A percentile compares a stretch with the other conserved stretches of the same genome.
These are phyloP conservation scores for Rhincodon typus DNA, from an alignment of 2,797 vertebrate genomes.

Conservation along the genomic window DNA sequence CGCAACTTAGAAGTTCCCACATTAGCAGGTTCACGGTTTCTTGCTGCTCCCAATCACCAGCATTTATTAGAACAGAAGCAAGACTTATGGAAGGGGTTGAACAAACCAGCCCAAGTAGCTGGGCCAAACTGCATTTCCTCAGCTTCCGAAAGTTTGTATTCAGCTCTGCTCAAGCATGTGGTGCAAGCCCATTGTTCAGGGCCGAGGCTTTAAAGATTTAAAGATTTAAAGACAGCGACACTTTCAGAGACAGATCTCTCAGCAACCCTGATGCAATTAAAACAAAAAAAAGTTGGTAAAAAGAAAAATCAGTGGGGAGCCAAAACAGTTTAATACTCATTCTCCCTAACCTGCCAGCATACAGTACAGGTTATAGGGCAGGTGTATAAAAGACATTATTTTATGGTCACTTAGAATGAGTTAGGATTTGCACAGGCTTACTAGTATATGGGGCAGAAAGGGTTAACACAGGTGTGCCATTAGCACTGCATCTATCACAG, in stretches of 20 bases:
- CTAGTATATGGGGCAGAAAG: no score
- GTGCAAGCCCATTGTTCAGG: background rate
- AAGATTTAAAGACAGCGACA: background rate
- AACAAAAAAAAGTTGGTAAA: no score
- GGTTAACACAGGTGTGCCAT: no score
- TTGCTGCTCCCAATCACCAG: background rate
- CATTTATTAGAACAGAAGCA: background rate
- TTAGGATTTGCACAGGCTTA: background rate
- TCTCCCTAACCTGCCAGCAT: background rate
- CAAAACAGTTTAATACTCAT: background rate
- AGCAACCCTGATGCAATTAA: background rate
- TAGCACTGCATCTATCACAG: no score
- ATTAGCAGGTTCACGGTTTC: background rate
- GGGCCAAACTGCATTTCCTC: background rate
- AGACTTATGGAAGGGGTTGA: no score
- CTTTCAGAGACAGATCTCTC: background rate
- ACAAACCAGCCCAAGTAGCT: background rate
- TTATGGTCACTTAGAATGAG: background rate
- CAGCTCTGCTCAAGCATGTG: background rate
- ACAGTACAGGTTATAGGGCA: background rate
- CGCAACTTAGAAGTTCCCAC: background rate
- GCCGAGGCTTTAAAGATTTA: background rate
- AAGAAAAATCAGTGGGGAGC: background rate
- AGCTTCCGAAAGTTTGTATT: background rate
- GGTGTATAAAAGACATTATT: background rate